Base-by-base conservation (phyloP, 2,888 invertebrate genomes). In the Calliphora vomitoria region DNA sequence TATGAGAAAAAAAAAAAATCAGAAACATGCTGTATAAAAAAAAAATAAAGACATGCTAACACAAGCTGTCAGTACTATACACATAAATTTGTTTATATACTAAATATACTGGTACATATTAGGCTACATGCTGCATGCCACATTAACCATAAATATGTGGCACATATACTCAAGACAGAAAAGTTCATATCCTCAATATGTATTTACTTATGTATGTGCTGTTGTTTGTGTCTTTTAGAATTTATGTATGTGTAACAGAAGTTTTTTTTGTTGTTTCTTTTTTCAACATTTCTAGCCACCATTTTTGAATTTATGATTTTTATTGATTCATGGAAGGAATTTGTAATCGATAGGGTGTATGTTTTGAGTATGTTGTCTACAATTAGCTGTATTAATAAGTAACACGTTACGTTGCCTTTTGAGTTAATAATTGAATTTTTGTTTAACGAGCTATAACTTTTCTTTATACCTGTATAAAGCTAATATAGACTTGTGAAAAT, bases 101-200 rank as follows among this genome's bases (percentile, higher is more conserved):
- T 62, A 62, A 13, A n/a, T 62, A n/a, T 64, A n/a, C 18, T n/a
- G 35, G 10, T 10, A 38, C 20, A 31, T 47, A 13, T 50, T 50
- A 50, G n/a, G 13, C n/a, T 58, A 18, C 6, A 20, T 18, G 13
- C 20, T 66, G 41, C 25, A 5, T 66, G 66, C 20, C 72, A 71
- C 38, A 55, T 38, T 71, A 71, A 35, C 55, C 55, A 72, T 55
- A 55, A 55, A 72, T 41, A 55, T 72, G 38, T 55, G 20, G 15
- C 55, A 55, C 10, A 20, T n/a, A 13, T 66, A 35, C 6, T 38
- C n/a, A 44, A 68, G 44, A 10, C 13, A 47, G n/a, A 8, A 68
- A 47, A 68, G 8, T 31, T n/a, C 6, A 62, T 62, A 31, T 31
- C 5, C 25, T 31, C 5, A 6, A 8, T 8, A 55, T 55, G 18